These are phyloP conservation scores for Pogonus chalceus DNA, from an alignment of 1,140 invertebrate species.

Conservation along the genomic window DNA sequence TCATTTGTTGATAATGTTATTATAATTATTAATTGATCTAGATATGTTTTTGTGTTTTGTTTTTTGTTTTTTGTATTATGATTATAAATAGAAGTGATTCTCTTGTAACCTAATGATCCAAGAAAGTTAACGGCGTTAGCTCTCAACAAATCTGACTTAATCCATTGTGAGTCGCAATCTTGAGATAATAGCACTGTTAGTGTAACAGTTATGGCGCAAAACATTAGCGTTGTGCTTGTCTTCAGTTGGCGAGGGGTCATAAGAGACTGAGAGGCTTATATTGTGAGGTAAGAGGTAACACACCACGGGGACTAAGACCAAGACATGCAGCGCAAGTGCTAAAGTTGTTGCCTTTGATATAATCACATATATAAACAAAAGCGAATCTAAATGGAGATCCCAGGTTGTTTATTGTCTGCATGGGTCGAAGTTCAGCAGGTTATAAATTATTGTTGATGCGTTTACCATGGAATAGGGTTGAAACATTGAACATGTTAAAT, in stretches of 20 bases:
- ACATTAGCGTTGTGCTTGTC: not conserved
- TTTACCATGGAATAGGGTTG: not conserved
- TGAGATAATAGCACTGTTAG: conserved; percentile 4
- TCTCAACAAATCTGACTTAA: conserved; percentile 1
- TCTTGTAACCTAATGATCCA: conserved; percentile 4
- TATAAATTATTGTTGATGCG: not conserved
- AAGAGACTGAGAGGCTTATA: not conserved
- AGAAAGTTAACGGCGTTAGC: not conserved
- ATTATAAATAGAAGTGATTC: not conserved
- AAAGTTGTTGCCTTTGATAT: no score
- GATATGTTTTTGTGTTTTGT: no score
- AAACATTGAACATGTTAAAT: not conserved
- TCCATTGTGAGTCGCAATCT: conserved; percentile 4
- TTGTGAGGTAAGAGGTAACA: not conserved
- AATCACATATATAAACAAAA: conserved; percentile 3
- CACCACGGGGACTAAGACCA: not conserved
- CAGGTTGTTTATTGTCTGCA: conserved; percentile 1
- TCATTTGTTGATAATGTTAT: no score
- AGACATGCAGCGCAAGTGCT: not conserved
- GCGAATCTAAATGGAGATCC: conserved; percentile 3
- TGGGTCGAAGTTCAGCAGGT: not conserved
- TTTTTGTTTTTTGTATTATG: no score
- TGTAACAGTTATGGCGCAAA: conserved; percentile 3
- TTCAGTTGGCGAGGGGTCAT: no score
- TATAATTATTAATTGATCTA: no score